phyloP scores from a whole-genome alignment of 2,797 vertebrate genomes.

The Enteromius mattozi region DNA sequence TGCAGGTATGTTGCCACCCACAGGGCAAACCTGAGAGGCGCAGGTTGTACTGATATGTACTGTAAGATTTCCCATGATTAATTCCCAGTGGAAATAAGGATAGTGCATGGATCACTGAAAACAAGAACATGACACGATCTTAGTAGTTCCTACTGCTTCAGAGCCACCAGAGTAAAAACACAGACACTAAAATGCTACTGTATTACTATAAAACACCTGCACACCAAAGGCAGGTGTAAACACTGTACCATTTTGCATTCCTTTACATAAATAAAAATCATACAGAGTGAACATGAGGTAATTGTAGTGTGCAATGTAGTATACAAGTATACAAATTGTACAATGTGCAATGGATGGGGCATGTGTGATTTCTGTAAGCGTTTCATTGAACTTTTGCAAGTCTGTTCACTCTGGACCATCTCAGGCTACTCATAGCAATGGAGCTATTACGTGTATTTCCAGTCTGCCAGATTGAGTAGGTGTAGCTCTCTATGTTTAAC shows the following conservation, averaged over 20 bases:
- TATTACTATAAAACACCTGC: constrained; percentile 10
- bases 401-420: constrained; percentile 35
- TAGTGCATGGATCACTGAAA: constrained; percentile 34
- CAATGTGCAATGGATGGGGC: background rate
- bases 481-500: constrained; percentile 61
- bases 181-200: constrained; percentile 21
- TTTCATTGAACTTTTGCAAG: constrained; percentile 23
- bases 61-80: constrained; percentile 14
- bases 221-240: background rate
- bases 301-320: background rate
- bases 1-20: constrained; percentile 53
- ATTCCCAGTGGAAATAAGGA: constrained; percentile 41
- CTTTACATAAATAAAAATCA: background rate
- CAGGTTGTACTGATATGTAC: constrained; percentile 35
- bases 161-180: constrained; percentile 31
- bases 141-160: constrained; percentile 24
- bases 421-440: constrained; percentile 42
- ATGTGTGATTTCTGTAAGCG: constrained; percentile 22
- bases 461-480: constrained; percentile 58
- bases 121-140: constrained; percentile 35
- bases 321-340: too few species aligned
- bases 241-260: background rate
- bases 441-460: constrained; percentile 53
- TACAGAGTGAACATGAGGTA: background rate
- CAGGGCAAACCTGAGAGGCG: constrained; percentile 44